A percentile compares a stretch with the other conserved stretches of the same genome.
Conservation (phyloP, 2,888 invertebrate genomes). For the Theodoxus fluviatilis region DNA sequence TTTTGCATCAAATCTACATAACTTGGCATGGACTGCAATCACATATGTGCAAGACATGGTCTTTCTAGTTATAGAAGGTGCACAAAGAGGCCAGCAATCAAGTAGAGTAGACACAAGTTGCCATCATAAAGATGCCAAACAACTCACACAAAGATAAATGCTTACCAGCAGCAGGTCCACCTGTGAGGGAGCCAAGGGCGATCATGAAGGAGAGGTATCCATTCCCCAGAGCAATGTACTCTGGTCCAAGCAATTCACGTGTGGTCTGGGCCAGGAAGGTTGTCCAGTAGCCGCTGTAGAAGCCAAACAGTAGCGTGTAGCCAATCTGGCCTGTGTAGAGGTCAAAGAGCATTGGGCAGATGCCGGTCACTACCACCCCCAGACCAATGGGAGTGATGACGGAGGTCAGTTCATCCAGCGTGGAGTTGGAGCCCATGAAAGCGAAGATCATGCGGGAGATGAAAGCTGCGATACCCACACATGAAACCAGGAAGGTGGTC, state of each 20-base stretch:
- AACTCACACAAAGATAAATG: background rate
- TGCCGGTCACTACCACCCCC: conserved; percentile 58
- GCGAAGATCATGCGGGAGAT: conserved; percentile 55
- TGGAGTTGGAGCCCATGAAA: conserved; percentile 59
- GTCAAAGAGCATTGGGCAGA: conserved; percentile 56
- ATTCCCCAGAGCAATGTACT: conserved; percentile 58
- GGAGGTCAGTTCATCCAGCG: conserved; percentile 57
- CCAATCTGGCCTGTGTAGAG: conserved; percentile 60
- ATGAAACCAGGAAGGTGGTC: conserved; percentile 50
- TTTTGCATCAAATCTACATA: too few relatives aligned
- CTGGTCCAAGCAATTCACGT: conserved; percentile 55
- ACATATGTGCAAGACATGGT: too few relatives aligned
- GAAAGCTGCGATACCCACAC: conserved; percentile 57
- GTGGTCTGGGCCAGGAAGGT: conserved; percentile 58
- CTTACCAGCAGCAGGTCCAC: conserved; percentile 57
- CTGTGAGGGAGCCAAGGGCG: conserved; percentile 55
- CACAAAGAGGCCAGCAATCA: too few relatives aligned
- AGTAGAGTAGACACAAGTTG: too few relatives aligned
- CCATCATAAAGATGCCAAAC: too few relatives aligned
- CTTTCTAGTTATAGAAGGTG: too few relatives aligned
- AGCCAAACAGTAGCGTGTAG: conserved; percentile 59
- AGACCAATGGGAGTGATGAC: conserved; percentile 55
- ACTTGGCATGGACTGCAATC: too few relatives aligned
- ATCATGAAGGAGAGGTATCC: conserved; percentile 59
- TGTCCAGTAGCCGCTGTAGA: conserved; percentile 63